phyloP scores from a whole-genome alignment of 2,113 vertebrate species.

The Physeter macrocephalus region DNA sequence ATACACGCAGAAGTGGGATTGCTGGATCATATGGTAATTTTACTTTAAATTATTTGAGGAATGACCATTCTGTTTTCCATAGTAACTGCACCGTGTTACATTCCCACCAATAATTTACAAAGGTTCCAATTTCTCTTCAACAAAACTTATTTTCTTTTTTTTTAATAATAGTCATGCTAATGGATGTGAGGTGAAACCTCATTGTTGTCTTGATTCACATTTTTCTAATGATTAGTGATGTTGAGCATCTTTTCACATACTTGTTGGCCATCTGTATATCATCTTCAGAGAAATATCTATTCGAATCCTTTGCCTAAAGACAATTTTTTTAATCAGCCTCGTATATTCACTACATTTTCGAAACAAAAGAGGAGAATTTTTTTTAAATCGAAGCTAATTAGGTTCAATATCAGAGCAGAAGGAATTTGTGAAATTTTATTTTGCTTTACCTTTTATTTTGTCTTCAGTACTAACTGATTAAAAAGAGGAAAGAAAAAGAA shows the following conservation, averaged over 20 bases:
- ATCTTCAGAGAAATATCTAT: background rate
- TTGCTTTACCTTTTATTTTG: background rate
- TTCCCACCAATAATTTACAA: background rate
- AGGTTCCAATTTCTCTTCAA: background rate
- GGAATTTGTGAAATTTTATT: background rate
- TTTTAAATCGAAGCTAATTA: background rate
- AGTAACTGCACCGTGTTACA: background rate
- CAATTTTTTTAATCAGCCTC: background rate
- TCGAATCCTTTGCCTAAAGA: background rate
- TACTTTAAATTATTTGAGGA: background rate
- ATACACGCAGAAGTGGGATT: background rate
- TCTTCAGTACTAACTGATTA: background rate
- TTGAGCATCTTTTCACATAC: background rate
- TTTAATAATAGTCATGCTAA: background rate
- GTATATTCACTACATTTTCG: background rate
- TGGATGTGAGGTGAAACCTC: background rate
- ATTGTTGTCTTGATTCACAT: background rate
- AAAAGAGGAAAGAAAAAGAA: background rate
- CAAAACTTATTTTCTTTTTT: background rate
- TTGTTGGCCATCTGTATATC: background rate
- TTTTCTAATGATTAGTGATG: background rate
- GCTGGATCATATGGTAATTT: background rate
- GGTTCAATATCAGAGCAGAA: background rate
- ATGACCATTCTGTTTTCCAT: background rate
- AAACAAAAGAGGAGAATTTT: background rate